Conservation (phyloP, 1,140 invertebrate genomes). For the Drosophila murphyi region DNA sequence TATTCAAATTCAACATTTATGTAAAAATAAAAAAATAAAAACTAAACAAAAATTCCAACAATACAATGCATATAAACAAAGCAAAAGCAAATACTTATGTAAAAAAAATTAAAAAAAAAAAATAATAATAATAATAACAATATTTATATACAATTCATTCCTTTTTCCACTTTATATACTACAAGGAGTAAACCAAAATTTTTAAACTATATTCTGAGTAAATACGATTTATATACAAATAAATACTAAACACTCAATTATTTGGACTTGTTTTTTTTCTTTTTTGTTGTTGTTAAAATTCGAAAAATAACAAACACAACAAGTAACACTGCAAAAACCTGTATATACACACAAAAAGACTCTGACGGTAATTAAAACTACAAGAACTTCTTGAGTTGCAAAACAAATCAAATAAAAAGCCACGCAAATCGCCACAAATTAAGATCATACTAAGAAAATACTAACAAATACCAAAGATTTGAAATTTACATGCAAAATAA, state of each 20-base stretch:
- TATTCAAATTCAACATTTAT: constrained; percentile 59
- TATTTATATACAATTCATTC: constrained; percentile 66
- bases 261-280: background rate
- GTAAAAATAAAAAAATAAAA: constrained; percentile 19
- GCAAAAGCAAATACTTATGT: constrained; percentile 48
- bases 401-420: background rate
- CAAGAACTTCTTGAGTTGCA: background rate
- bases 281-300: background rate
- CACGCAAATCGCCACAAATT: background rate
- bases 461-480: constrained; percentile 28
- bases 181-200: constrained; percentile 51
- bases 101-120: constrained; percentile 36
- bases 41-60: constrained; percentile 31
- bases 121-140: constrained; percentile 19
- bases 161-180: constrained; percentile 78
- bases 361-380: constrained; percentile 12
- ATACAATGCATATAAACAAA: constrained; percentile 48
- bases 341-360: constrained; percentile 20
- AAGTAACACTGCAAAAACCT: background rate
- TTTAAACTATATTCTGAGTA: constrained; percentile 62
- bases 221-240: constrained; percentile 47
- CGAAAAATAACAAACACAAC: background rate
- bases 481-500: background rate
- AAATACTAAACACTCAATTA: constrained; percentile 19
- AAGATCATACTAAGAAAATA: constrained; percentile 4